These are phyloP conservation scores for Pseudomyrmex sp. DNA, from an alignment of 1,140 invertebrate species.

Conservation along the genomic window DNA sequence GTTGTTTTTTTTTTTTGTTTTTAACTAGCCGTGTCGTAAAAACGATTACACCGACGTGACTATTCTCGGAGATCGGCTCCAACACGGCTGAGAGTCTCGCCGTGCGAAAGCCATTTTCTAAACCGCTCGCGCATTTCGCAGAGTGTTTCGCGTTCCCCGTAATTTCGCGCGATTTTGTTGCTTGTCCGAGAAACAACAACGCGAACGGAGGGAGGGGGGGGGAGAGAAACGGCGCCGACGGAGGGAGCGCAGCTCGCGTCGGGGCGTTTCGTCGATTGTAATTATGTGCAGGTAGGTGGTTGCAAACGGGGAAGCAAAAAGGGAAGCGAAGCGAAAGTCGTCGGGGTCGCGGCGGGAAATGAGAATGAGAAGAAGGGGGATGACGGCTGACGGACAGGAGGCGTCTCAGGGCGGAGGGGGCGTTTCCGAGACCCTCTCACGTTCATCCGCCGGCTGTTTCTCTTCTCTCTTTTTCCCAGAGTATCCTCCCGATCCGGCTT, in stretches of 20 bases:
- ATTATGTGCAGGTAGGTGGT: constrained; percentile 75
- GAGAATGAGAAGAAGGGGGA: constrained; percentile 80
- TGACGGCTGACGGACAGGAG: constrained; percentile 82
- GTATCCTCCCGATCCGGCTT: constrained; percentile 29
- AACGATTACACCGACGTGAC: not conserved
- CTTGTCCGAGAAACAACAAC: constrained; percentile 11
- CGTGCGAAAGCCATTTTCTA: not conserved
- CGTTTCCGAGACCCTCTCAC: constrained; percentile 78
- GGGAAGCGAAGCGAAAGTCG: constrained; percentile 80
- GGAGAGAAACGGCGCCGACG: not conserved
- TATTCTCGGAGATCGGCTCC: not conserved
- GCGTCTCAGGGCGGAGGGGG: constrained; percentile 78
- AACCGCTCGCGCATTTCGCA: not conserved
- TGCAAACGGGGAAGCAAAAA: constrained; percentile 47
- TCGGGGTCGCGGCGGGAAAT: constrained; percentile 86
- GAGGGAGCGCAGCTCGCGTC: constrained; percentile 59
- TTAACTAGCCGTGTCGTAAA: too few species aligned
- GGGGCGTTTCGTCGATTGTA: constrained; percentile 79
- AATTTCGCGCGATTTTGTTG: constrained; percentile 11
- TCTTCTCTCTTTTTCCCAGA: constrained; percentile 41
- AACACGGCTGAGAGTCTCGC: too few species aligned
- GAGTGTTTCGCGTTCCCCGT: not conserved
- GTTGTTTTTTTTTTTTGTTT: too few species aligned
- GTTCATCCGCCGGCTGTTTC: constrained; percentile 78
- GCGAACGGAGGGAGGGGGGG: too few species aligned